These are phyloP conservation scores for Cheiracanthium punctorium DNA, from an alignment of 2,888 invertebrate species.

Conservation along the genomic window DNA sequence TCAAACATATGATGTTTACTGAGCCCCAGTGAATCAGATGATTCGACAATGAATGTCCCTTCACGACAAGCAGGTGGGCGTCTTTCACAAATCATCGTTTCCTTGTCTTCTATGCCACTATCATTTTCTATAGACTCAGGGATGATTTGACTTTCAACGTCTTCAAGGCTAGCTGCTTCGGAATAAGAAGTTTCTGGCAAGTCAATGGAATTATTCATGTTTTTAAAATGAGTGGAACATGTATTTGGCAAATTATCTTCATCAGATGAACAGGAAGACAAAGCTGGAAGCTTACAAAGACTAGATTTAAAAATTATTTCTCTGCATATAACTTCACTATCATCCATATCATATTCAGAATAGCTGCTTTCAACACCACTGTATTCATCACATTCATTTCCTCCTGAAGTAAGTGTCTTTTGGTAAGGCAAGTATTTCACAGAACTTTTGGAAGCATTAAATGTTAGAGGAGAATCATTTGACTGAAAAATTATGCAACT, in stretches of 20 bases:
- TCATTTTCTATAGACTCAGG: neutral
- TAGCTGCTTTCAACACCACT: neutral
- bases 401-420: neutral
- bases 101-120: slow-evolving; percentile 28
- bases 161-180: neutral
- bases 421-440: slow-evolving; percentile 22
- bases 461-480: slow-evolving; percentile 2
- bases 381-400: neutral
- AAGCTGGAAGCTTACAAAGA: neutral
- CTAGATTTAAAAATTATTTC: slow-evolving; percentile 11
- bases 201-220: neutral
- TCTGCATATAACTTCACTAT: neutral
- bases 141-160: neutral
- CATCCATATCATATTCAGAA: neutral
- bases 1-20: slow-evolving; percentile 27
- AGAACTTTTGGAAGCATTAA: slow-evolving; percentile 8
- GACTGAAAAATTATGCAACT: slow-evolving; percentile 40
- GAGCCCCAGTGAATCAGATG: slow-evolving; percentile 5
- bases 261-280: slow-evolving; percentile 23
- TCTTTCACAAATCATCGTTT: slow-evolving; percentile 42
- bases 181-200: neutral
- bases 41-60: slow-evolving; percentile 58
- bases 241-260: slow-evolving; percentile 18
- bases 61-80: slow-evolving; percentile 39
- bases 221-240: neutral